phyloP scores from a whole-genome alignment of 2,113 vertebrate genomes.

The Chunga burmeisteri region DNA sequence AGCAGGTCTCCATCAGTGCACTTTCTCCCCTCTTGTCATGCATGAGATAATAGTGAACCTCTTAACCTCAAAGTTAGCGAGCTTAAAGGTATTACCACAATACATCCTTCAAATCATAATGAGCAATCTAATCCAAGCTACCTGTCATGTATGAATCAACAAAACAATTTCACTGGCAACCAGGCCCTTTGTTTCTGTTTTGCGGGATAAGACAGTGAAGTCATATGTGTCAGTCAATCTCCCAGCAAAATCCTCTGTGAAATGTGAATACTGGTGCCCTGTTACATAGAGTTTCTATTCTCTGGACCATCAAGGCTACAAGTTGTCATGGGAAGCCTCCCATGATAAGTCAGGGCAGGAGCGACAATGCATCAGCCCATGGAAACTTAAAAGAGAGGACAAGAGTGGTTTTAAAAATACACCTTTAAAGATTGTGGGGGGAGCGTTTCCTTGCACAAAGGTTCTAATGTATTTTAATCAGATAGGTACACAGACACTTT shows the following conservation, averaged over 20 bases:
- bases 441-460: neutral
- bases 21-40: neutral
- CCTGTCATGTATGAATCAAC: neutral
- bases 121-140: neutral
- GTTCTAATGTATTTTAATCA: neutral
- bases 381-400: neutral
- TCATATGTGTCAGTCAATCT: neutral
- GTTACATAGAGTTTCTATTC: neutral
- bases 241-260: neutral
- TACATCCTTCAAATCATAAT: neutral
- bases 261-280: neutral
- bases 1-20: neutral
- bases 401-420: neutral
- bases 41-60: constrained; percentile 22
- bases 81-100: constrained; percentile 8
- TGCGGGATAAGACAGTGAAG: neutral
- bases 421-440: neutral
- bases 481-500: neutral
- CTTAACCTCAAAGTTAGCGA: constrained; percentile 9
- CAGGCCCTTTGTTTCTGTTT: neutral
- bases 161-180: neutral
- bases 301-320: neutral
- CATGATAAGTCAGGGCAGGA: neutral
- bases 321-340: neutral
- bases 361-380: neutral